These are phyloP conservation scores for Elephantulus edwardii DNA, from an alignment of 2,113 vertebrate species.

Conservation along the genomic window DNA sequence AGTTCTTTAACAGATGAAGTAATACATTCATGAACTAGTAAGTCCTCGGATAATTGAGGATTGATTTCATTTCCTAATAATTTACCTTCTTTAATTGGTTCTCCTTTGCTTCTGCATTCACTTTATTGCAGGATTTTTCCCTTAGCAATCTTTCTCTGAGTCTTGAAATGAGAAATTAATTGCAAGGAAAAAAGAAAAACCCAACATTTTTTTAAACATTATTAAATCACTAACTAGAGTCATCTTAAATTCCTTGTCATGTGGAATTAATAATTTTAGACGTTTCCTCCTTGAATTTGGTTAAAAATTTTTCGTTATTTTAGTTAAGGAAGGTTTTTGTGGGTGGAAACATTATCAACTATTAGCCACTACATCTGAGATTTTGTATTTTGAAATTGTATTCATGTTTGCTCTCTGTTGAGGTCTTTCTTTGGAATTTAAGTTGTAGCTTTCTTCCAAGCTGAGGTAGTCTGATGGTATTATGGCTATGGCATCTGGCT, in stretches of 20 bases:
- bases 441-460: background rate
- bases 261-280: constrained; percentile 30
- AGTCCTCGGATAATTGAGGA: constrained; percentile 53
- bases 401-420: background rate
- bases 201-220: constrained; percentile 50
- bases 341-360: background rate
- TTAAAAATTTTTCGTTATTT: background rate
- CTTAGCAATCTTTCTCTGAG: constrained; percentile 3
- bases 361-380: background rate
- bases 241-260: constrained; percentile 30
- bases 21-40: background rate
- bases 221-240: constrained; percentile 35
- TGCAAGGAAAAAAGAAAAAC: background rate
- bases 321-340: constrained; percentile 8
- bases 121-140: constrained; percentile 5
- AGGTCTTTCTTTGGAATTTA: background rate
- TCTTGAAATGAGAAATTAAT: constrained; percentile 45
- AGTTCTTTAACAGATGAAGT: constrained; percentile 53
- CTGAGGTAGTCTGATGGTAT: no score
- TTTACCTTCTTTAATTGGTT: constrained; percentile 48
- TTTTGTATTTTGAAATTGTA: background rate
- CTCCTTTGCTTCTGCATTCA: constrained; percentile 11
- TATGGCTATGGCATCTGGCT: no score
- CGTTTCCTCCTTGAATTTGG: background rate
- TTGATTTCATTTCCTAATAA: constrained; percentile 66